Evolutionary conservation across 2,113 vertebrate genomes (phyloP), one percentile per base, ranked within the genome.

Genomic region (Dendropsophus ebraccatus): DNA sequence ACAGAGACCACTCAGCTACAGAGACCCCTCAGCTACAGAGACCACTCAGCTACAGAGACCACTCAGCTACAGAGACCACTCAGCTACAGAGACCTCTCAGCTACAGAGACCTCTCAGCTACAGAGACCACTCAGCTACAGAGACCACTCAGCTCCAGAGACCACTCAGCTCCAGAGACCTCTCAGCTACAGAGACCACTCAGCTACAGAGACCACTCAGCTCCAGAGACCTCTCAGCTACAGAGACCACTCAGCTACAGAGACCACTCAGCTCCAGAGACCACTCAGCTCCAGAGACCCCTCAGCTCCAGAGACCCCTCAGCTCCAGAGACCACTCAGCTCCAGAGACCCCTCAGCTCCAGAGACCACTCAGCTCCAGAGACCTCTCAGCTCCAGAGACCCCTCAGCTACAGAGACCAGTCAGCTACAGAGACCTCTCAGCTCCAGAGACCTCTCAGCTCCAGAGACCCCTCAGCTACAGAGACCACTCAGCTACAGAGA

Each of bases 381-480:
- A 95, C 92, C 94, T n/a, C n/a, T n/a, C 95, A 96, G 96, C 95
- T 94, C 93, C 93, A n/a, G n/a, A n/a, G n/a, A n/a, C n/a, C n/a
- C n/a, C n/a, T n/a, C 91, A 91, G 93, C 83, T 87, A 94, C 93
- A 92, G 93, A 93, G 94, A 95, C 92, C 94, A n/a, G n/a, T n/a
- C 91, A 91, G 93, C 83, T 87, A 94, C 93, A 92, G 93, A 93
- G 94, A 95, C 92, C 95, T 94, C 93, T 92, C 91, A 91, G 93
- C 83, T 87, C 94, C 93, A 92, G 93, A 93, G 94, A 95, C 92
- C 94, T n/a, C n/a, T n/a, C 95, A 96, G 96, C 95, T 94, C 93
- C 93, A n/a, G n/a, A n/a, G n/a, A n/a, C n/a, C n/a, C n/a, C n/a
- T n/a, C 91, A 91, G 93, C 83, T 87, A 94, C 93, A 92, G 93